These are phyloP conservation scores for Drosophila tani DNA, from an alignment of 1,140 invertebrate species.

Conservation along the genomic window DNA sequence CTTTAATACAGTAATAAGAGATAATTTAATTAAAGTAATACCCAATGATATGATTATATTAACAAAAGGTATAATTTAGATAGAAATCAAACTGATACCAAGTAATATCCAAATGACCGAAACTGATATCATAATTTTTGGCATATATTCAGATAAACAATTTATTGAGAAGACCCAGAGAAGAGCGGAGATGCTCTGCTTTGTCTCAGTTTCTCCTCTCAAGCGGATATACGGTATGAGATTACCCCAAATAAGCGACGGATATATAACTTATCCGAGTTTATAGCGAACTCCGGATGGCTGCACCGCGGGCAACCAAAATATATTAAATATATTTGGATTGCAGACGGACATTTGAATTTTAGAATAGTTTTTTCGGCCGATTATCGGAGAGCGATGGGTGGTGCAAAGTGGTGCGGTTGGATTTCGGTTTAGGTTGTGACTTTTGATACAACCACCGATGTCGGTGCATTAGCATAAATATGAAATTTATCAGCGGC, in stretches of 20 bases:
- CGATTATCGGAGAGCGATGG: conserved; percentile 31
- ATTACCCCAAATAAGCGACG: conserved; percentile 57
- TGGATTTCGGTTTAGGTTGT: conserved; percentile 43
- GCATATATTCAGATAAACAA: conserved; percentile 3
- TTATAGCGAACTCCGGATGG: conserved; percentile 52
- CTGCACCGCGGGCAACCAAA: conserved; percentile 64
- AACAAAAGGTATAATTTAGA: neutral
- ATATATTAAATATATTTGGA: conserved; percentile 65
- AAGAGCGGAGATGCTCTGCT: neutral
- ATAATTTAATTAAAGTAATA: neutral
- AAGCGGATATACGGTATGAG: conserved; percentile 41
- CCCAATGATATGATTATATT: neutral
- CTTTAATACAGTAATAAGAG: neutral
- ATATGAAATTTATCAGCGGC: conserved; percentile 80
- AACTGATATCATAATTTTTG: conserved; percentile 16
- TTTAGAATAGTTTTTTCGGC: conserved; percentile 37
- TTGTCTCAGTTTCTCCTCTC: conserved; percentile 17
- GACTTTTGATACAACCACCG: conserved; percentile 45
- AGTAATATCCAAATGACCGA: neutral
- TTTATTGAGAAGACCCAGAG: neutral
- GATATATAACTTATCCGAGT: conserved; percentile 77
- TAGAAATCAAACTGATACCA: conserved; percentile 8
- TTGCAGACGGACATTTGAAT: conserved; percentile 62
- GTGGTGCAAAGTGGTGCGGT: conserved; percentile 50
- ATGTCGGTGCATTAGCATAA: conserved; percentile 71